Evolutionary conservation across 1,140 invertebrate species (phyloP).

Genomic region (Lasioglossum albipes): DNA sequence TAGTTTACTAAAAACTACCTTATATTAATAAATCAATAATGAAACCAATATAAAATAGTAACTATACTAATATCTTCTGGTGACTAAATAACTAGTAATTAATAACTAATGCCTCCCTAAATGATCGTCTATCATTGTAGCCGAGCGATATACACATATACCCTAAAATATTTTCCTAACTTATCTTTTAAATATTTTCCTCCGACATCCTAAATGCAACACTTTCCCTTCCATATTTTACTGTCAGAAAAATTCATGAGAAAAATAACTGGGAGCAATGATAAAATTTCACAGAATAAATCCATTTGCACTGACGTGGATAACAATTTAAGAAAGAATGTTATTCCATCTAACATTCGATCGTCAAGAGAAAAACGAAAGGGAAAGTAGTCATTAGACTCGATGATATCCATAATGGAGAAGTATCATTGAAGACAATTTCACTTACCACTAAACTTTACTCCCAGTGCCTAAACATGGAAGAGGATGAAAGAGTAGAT

Average conservation of each 20-base stretch:
- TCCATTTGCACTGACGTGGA: background rate
- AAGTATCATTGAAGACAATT: slow-evolving; percentile 44
- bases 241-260: slow-evolving; percentile 3
- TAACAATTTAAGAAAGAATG: slow-evolving; percentile 2
- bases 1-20: background rate
- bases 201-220: slow-evolving; percentile 7
- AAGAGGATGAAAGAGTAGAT: slow-evolving; percentile 44
- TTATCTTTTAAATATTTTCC: slow-evolving; percentile 2
- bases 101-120: background rate
- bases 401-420: slow-evolving; percentile 16
- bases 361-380: slow-evolving; percentile 28
- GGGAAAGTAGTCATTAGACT: slow-evolving; percentile 28
- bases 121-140: background rate
- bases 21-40: background rate
- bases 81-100: too few relatives aligned
- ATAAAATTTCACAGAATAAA: slow-evolving; percentile 14
- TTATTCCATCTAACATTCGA: background rate
- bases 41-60: background rate
- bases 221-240: slow-evolving; percentile 33
- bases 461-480: slow-evolving; percentile 45
- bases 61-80: too few relatives aligned
- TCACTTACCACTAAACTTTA: slow-evolving; percentile 46
- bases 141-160: background rate
- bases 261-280: slow-evolving; percentile 31
- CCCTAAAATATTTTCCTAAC: background rate